Evolutionary conservation across 2,888 invertebrate genomes (phyloP).

Genomic region (Erebia aethiops): DNA sequence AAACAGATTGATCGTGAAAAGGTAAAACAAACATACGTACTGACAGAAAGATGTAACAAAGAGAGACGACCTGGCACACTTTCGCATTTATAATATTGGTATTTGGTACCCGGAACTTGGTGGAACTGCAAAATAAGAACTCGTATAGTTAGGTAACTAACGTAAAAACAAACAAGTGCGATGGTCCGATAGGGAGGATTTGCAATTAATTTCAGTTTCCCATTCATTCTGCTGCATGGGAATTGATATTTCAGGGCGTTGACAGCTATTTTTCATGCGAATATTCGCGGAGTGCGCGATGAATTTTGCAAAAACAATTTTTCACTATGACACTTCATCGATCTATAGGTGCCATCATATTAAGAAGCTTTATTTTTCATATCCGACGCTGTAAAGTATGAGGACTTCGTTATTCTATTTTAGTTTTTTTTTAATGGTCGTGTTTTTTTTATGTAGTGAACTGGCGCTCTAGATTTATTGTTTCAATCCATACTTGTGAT

Average conservation of each 20-base stretch:
- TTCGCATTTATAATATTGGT: too few relatives aligned
- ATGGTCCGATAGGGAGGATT: background rate
- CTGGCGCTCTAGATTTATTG: too few relatives aligned
- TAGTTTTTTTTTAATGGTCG: too few relatives aligned
- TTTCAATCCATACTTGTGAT: too few relatives aligned
- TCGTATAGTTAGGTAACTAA: background rate
- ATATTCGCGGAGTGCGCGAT: constrained; percentile 34
- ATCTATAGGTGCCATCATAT: constrained; percentile 24
- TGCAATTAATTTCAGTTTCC: constrained; percentile 24
- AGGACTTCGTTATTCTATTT: background rate
- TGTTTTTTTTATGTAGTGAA: too few relatives aligned
- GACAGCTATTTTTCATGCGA: constrained; percentile 37
- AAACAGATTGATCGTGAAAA: too few relatives aligned
- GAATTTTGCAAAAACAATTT: constrained; percentile 39
- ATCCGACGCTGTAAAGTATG: constrained; percentile 21
- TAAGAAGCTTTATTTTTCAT: constrained; percentile 29
- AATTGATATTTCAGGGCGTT: constrained; percentile 33
- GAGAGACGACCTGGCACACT: too few relatives aligned
- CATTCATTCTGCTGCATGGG: constrained; percentile 22
- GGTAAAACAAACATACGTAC: too few relatives aligned
- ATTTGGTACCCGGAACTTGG: too few relatives aligned
- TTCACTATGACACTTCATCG: constrained; percentile 40
- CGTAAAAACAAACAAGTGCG: constrained; percentile 7
- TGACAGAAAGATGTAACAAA: too few relatives aligned
- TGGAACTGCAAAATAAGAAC: background rate